These are phyloP conservation scores for Clostera curtula DNA, from an alignment of 2,888 invertebrate species.

Conservation along the genomic window DNA sequence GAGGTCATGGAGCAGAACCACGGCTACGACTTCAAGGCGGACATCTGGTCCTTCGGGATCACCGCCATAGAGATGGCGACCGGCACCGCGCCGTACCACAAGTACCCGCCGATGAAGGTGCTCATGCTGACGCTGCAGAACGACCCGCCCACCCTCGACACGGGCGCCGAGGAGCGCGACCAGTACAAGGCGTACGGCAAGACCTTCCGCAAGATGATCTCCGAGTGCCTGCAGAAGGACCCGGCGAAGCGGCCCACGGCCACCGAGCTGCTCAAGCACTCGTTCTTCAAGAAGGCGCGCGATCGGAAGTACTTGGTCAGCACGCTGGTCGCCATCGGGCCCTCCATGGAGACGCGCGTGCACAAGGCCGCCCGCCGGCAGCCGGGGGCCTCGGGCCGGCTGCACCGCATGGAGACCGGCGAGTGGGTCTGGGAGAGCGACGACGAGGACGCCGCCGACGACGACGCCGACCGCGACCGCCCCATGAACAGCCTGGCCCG, in stretches of 20 bases:
- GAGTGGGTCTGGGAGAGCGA: constrained; percentile 99
- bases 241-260: constrained; percentile 97
- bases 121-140: constrained; percentile 99
- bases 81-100: constrained; percentile 99
- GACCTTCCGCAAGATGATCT: constrained; percentile 97
- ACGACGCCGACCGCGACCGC: constrained; percentile 71
- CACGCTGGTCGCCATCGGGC: constrained; percentile 89
- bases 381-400: constrained; percentile 88
- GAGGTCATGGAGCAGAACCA: constrained; percentile 99
- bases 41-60: constrained; percentile 89
- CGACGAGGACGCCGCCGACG: constrained; percentile 83
- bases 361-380: constrained; percentile 90
- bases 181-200: constrained; percentile 99
- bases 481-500: constrained; percentile 77
- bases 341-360: constrained; percentile 92
- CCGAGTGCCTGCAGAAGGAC: constrained; percentile 98
- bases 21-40: constrained; percentile 99
- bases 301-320: constrained; percentile 92
- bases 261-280: constrained; percentile 96
- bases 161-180: constrained; percentile 97
- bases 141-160: constrained; percentile 97
- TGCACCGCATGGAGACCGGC: constrained; percentile 95
- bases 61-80: constrained; percentile 99
- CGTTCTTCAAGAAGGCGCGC: constrained; percentile 99
- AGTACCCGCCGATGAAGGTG: constrained; percentile 99